phyloP scores from a whole-genome alignment of 2,113 vertebrate species.

The Trichechus manatus region DNA sequence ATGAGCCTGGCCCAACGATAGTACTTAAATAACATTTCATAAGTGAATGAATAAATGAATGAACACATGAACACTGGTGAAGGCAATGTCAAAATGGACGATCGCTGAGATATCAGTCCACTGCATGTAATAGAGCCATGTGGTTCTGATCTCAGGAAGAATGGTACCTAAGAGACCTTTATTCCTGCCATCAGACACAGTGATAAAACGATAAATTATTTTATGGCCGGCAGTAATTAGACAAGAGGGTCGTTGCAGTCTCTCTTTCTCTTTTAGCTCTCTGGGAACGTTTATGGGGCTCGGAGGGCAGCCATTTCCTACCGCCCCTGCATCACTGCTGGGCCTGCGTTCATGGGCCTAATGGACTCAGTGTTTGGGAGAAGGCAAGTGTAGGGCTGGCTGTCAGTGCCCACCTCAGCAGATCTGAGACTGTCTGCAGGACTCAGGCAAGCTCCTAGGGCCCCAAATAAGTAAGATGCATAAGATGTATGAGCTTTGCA shows the following conservation, averaged over 20 bases:
- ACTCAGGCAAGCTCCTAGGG: not conserved
- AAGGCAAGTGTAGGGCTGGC: conserved; percentile 55
- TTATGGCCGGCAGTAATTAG: conserved; percentile 80
- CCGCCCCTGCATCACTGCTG: conserved; percentile 41
- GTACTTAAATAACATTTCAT: not conserved
- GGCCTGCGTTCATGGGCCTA: conserved; percentile 44
- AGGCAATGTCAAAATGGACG: not conserved
- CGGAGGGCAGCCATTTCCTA: conserved; percentile 70
- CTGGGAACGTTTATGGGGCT: conserved; percentile 58
- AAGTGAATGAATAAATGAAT: not conserved
- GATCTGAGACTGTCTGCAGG: not conserved
- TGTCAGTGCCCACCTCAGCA: conserved; percentile 36
- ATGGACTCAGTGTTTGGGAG: not conserved
- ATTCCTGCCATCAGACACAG: conserved; percentile 67
- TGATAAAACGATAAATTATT: conserved; percentile 77
- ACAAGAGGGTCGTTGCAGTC: conserved; percentile 60
- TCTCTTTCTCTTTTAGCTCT: conserved; percentile 57
- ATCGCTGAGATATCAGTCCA: not conserved
- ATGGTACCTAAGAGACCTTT: conserved; percentile 22
- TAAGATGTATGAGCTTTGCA: not conserved
- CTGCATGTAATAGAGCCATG: not conserved
- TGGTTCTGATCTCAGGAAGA: conserved; percentile 63
- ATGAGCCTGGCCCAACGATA: not conserved
- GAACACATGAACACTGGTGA: not conserved
- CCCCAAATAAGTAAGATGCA: not conserved